A percentile compares a stretch with the other conserved stretches of the same genome.
These are phyloP conservation scores for Daphoenositta chrysoptera DNA, from an alignment of 2,113 vertebrate genomes.

Conservation along the genomic window DNA sequence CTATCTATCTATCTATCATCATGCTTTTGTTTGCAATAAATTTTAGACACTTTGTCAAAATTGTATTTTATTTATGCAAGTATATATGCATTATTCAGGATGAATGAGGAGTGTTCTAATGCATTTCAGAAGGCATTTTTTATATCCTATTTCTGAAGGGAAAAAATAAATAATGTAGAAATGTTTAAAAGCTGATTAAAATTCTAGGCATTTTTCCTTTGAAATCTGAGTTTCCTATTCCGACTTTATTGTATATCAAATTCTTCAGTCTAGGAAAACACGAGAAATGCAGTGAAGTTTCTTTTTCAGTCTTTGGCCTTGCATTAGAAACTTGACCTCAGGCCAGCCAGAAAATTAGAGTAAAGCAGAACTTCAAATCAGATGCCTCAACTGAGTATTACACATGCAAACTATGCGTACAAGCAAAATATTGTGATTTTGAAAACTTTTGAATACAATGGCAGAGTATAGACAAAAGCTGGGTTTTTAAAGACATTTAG, in stretches of 20 bases:
- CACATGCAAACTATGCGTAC: background rate
- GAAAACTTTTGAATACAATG: background rate
- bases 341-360: background rate
- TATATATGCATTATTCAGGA: background rate
- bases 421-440: background rate
- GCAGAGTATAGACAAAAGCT: background rate
- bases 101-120: background rate
- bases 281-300: background rate
- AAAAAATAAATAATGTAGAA: background rate
- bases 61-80: background rate
- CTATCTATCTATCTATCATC: background rate
- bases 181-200: background rate
- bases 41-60: background rate
- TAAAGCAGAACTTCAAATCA: background rate
- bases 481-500: background rate
- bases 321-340: background rate
- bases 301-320: background rate
- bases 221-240: background rate
- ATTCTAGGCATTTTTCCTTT: background rate
- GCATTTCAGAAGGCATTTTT: background rate
- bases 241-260: background rate
- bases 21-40: background rate
- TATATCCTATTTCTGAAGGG: background rate
- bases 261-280: background rate
- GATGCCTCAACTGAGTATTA: background rate